Evolutionary conservation across 2,797 vertebrate genomes (phyloP).

Genomic region (Amblyopsis hoosieri): DNA sequence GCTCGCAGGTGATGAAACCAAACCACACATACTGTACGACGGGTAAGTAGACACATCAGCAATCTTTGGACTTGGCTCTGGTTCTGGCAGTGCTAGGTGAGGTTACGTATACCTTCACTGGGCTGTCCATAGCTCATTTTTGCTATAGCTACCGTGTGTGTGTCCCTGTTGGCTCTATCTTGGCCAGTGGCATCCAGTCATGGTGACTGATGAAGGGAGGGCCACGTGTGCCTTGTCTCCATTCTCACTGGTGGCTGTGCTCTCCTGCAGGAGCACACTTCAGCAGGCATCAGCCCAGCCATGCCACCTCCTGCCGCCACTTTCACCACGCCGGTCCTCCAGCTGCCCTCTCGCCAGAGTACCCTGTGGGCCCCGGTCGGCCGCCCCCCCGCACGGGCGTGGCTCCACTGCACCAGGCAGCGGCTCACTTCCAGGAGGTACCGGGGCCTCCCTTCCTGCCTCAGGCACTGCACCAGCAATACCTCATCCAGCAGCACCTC

Average conservation of each 20-base stretch:
- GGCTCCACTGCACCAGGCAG: constrained; percentile 86
- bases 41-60: too few species aligned
- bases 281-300: constrained; percentile 97
- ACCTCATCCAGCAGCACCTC: constrained; percentile 99
- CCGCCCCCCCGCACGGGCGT: constrained; percentile 86
- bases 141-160: too few species aligned
- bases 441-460: constrained; percentile 95
- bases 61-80: too few species aligned
- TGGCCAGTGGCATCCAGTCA: too few species aligned
- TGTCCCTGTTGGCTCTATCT: constrained; percentile 9
- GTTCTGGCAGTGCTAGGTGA: too few species aligned
- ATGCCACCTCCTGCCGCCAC: constrained; percentile 98
- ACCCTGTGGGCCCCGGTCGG: constrained; percentile 80
- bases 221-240: not conserved
- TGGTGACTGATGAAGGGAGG: too few species aligned
- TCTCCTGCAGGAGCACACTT: constrained; percentile 90
- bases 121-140: too few species aligned
- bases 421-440: constrained; percentile 93
- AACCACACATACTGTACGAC: too few species aligned
- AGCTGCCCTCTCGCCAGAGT: constrained; percentile 88
- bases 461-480: constrained; percentile 99
- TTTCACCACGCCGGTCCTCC: constrained; percentile 92
- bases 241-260: constrained; percentile 42
- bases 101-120: too few species aligned
- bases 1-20: too few species aligned